Evolutionary conservation across 2,888 invertebrate genomes (phyloP).

Genomic region (Conomelus anceps): DNA sequence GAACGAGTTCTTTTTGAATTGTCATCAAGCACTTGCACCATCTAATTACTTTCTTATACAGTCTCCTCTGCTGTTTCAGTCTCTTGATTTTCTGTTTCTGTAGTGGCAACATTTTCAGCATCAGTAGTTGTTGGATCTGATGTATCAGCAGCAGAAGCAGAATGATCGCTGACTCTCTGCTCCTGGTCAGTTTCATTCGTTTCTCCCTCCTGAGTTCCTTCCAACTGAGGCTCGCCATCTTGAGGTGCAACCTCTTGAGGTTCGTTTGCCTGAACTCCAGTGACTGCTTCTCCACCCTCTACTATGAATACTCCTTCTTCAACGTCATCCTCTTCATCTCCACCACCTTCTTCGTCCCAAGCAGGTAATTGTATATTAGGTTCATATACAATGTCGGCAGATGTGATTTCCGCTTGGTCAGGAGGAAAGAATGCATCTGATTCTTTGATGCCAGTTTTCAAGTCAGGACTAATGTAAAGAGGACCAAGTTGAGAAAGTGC

Average conservation of each 20-base stretch:
- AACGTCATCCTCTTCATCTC: not conserved
- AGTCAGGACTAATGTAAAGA: conserved; percentile 59
- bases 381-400: conserved; percentile 26
- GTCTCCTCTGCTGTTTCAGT: not conserved
- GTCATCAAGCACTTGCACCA: too few relatives aligned
- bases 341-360: not conserved
- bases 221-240: not conserved
- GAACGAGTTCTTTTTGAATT: too few relatives aligned
- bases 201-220: not conserved
- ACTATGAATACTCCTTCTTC: not conserved
- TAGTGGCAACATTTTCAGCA: not conserved
- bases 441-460: conserved; percentile 56
- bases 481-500: conserved; percentile 59
- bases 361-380: conserved; percentile 33
- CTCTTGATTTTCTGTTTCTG: not conserved
- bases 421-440: conserved; percentile 60
- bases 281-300: not conserved
- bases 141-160: not conserved
- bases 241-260: not conserved
- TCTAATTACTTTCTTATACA: not conserved
- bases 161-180: not conserved
- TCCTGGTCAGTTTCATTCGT: not conserved
- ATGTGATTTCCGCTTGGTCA: conserved; percentile 40
- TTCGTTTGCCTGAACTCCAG: not conserved
- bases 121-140: not conserved